Percentiles rank a stretch among this genome's conserved stretches.
phyloP scores from a whole-genome alignment of 2,888 invertebrate genomes.

The Atherix ibis region DNA sequence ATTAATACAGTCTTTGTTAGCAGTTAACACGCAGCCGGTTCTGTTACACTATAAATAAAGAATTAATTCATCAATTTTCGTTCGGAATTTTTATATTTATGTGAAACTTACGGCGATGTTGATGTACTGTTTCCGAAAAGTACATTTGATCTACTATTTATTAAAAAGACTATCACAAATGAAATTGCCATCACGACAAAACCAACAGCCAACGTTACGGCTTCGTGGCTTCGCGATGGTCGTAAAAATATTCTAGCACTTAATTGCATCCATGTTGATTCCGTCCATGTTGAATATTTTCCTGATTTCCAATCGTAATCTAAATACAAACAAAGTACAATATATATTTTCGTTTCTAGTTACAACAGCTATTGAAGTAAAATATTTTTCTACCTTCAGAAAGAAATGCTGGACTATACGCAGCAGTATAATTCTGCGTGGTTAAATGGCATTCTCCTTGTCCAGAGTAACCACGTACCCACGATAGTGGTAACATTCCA shows the following conservation, averaged over 20 bases:
- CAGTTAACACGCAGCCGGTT: background rate
- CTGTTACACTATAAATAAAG: background rate
- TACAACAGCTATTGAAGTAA: too few relatives aligned
- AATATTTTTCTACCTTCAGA: constrained; percentile 56
- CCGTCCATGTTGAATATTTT: constrained; percentile 73
- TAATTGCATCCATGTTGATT: constrained; percentile 66
- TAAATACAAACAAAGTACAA: constrained; percentile 30
- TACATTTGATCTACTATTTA: constrained; percentile 28
- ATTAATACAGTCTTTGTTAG: background rate
- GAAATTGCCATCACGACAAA: constrained; percentile 27
- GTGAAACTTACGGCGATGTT: constrained; percentile 27
- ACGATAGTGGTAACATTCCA: constrained; percentile 34
- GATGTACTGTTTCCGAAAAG: constrained; percentile 26
- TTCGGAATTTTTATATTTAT: background rate
- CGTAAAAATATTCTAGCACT: constrained; percentile 63
- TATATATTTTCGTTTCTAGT: too few relatives aligned
- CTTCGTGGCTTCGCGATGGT: constrained; percentile 35
- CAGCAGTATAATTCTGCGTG: constrained; percentile 56
- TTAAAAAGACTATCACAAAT: constrained; percentile 28
- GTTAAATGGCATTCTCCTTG: constrained; percentile 56
- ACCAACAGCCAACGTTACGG: constrained; percentile 26
- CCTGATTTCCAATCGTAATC: constrained; percentile 64
- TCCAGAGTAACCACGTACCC: constrained; percentile 49
- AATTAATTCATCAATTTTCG: background rate
- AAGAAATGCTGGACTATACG: constrained; percentile 70